phyloP scores from a whole-genome alignment of 2,888 invertebrate genomes.

The Ferdinandea cuprea region DNA sequence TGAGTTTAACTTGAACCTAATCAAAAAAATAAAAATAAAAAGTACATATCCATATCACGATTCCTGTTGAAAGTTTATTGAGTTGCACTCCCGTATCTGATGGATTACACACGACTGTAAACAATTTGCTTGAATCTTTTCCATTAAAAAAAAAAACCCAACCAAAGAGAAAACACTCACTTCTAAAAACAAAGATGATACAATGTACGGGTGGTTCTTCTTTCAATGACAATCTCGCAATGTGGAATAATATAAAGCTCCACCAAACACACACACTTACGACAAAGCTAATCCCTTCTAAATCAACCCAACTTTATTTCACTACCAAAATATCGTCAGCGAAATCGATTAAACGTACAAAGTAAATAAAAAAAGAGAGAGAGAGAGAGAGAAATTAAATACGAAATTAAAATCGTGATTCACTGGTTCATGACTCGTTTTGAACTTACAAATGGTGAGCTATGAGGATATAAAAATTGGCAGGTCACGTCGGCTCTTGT shows the following conservation, averaged over 20 bases:
- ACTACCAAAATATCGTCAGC: slow-evolving; percentile 3
- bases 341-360: slow-evolving; percentile 50
- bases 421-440: slow-evolving; percentile 51
- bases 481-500: slow-evolving; percentile 35
- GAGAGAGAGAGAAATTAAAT: slow-evolving; percentile 31
- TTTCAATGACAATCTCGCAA: background rate
- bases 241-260: background rate
- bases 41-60: slow-evolving; percentile 13
- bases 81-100: background rate
- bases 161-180: too few relatives aligned
- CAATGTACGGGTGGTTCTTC: background rate
- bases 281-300: slow-evolving; percentile 2
- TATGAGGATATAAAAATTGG: slow-evolving; percentile 25
- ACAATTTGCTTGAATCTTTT: background rate
- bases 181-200: background rate
- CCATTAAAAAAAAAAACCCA: background rate
- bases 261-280: background rate
- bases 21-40: background rate
- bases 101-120: slow-evolving; percentile 2
- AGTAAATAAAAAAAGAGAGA: slow-evolving; percentile 40
- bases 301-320: slow-evolving; percentile 26
- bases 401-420: slow-evolving; percentile 60
- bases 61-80: background rate
- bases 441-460: background rate
- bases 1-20: too few relatives aligned